Base-by-base conservation (phyloP, 2,797 vertebrate species). In the Protonibea diacanthus region DNA sequence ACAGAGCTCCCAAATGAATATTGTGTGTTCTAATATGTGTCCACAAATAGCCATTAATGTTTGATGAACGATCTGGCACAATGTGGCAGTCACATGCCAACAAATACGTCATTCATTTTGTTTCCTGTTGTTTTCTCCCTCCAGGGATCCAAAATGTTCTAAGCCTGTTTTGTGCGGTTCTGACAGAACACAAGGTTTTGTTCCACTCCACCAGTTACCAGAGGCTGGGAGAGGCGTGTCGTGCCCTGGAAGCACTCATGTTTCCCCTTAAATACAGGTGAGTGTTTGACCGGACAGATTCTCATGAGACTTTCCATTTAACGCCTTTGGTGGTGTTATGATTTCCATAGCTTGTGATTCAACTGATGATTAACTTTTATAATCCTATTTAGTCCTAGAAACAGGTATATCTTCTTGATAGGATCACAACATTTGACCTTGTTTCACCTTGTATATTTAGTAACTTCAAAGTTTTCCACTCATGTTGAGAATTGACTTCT, bases 191-290 rank as follows among this genome's bases (percentile, higher is more conserved):
- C 92, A 99, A 99, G 84, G 96, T 99, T 95, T 94, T 99, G 66
- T 99, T 99, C 89, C 97, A 99, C 92, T 99, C 98, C 67, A 96
- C 96, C 90, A 99, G 98, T 93, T 99, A 99, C 93, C 98, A 99
- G 95, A 95, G 98, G 86, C 96, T 99, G 9, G 97, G 95, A 48
- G 98, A 99, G 94, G 98, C 98, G 6, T 96, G 96, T 71, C 96
- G 98, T 27, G 98, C 97, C 47, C 92, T 99, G 69, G 97, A 98
- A 92, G 96, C 98, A 61, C 94, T 99, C 82, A 99, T 99, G 96
- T 99, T 99, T 94, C 98, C 98, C 69, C 96, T 99, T 49, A 99
- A 98, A 90, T 99, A 99, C 88, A 99, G 98, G 98, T 97, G 83
- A 95, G 74, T 47, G 47, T 71, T 61, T 72, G 64, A 61, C 3